phyloP scores from a whole-genome alignment of 30 jellyfish, hydroid and myxozoan genomes.

The Hydra vulgaris region DNA sequence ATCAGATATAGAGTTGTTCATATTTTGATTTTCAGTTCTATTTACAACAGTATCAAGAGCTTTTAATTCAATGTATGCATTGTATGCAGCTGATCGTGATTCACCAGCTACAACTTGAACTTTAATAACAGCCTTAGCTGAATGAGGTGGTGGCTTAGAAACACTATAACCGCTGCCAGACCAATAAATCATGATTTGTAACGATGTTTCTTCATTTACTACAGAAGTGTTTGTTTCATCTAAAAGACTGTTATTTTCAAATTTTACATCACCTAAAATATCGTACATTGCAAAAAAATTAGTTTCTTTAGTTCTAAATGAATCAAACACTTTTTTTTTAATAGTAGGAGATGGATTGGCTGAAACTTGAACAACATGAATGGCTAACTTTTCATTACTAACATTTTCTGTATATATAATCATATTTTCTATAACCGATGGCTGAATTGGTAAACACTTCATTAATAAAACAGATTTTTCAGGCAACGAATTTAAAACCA shows the following conservation, averaged over 20 bases:
- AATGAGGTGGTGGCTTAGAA: slow-evolving; percentile 19
- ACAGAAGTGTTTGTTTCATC: neutral
- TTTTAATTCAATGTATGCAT: slow-evolving; percentile 15
- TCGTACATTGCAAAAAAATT: slow-evolving; percentile 14
- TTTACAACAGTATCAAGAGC: slow-evolving; percentile 13
- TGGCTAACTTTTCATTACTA: neutral
- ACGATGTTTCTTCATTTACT: slow-evolving; percentile 11
- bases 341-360: neutral
- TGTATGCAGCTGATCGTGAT: slow-evolving; percentile 18
- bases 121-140: slow-evolving; percentile 19
- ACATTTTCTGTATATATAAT: neutral
- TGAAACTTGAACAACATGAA: slow-evolving; percentile 9
- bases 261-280: slow-evolving; percentile 13
- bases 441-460: slow-evolving; percentile 4
- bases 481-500: neutral
- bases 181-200: slow-evolving; percentile 10
- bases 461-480: neutral
- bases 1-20: neutral
- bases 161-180: neutral
- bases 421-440: neutral
- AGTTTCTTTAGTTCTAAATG: slow-evolving; percentile 1
- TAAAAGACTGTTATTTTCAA: neutral
- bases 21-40: neutral
- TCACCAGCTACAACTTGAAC: slow-evolving; percentile 23
- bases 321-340: neutral